phyloP scores from a whole-genome alignment of 2,113 vertebrate genomes.

The Vulpes ferrilata region DNA sequence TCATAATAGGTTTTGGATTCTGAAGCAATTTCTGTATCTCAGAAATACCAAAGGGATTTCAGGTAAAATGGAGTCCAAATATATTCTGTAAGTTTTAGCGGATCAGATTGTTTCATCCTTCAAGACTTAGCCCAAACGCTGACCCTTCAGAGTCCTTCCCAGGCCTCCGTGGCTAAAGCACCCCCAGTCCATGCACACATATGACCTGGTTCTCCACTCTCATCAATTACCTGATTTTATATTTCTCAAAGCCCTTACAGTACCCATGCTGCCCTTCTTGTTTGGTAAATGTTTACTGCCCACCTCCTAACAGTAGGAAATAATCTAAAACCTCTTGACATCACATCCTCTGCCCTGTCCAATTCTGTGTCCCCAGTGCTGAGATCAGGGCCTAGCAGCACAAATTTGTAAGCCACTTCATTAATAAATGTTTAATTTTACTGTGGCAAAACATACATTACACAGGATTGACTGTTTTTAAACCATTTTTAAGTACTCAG shows the following conservation, averaged over 20 bases:
- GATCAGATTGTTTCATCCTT: not conserved
- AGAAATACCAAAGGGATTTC: constrained; percentile 38
- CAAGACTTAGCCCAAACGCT: not conserved
- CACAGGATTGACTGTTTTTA: not conserved
- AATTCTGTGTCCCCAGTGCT: not conserved
- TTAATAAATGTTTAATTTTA: not conserved
- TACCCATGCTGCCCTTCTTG: not conserved
- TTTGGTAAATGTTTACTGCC: not conserved
- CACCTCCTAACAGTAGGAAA: not conserved
- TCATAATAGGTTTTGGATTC: not conserved
- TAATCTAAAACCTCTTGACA: not conserved
- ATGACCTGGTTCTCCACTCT: not conserved
- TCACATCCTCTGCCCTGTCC: not conserved
- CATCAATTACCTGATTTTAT: not conserved
- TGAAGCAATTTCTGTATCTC: not conserved
- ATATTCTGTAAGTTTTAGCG: not conserved
- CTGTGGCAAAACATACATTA: not conserved
- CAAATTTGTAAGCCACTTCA: not conserved
- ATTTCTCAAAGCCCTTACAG: not conserved
- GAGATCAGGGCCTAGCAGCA: not conserved
- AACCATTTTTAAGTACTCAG: not conserved
- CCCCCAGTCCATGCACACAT: fast-evolving
- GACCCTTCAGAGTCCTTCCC: not conserved
- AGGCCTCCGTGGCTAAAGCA: too few relatives aligned
- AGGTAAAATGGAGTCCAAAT: not conserved